Base-by-base conservation (phyloP, 2,113 vertebrate genomes). In the Nematolebias whitei region DNA sequence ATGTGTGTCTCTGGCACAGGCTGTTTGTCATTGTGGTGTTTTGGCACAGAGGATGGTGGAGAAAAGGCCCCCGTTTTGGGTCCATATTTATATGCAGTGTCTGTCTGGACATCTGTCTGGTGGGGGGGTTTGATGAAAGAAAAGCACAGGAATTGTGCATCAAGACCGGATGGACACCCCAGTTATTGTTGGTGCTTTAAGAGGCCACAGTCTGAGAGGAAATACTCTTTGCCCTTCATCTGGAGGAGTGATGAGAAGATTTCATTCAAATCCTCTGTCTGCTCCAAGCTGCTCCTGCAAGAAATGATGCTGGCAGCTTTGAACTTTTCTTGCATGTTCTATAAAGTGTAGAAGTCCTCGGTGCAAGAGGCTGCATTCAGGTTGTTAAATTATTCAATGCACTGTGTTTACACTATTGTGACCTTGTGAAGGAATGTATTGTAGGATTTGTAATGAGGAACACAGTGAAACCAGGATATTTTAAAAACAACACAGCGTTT, bases 61-160 rank as follows among this genome's bases (percentile, higher is more conserved):
- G 52, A 51, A 79, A 88, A 83, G 86, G 83, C 88, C 78, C 54
- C 78, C 54, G 63, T 88, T 64, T 82, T 80, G 53, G 82, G 76
- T 74, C 80, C 77, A 83, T 85, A 77, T 91, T 89, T 83, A 82
- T 88, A 88, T 91, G 88, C 86, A 85, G 73, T 81, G 83, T 85
- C 85, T 88, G 85, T 89, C 88, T 88, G 86, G 83, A 84, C 86
- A 74, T 88, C 82, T 85, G 90, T 91, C 89, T 88, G 51, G 79
- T 72, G 70, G 77, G 32, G 32, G 32, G 32, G 68, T 76, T 71
- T 68, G 78, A 86, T 78, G 86, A 75, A 68, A 86, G 76, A 85
- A 87, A 53, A 76, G 74, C 78, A 64, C 69, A 75, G 74, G 71
- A 78, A 73, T 78, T 71, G 79, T 78, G 77, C 81, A 76, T 49